Conservation (phyloP, 1,140 invertebrate species). For the Nasonia giraulti region DNA sequence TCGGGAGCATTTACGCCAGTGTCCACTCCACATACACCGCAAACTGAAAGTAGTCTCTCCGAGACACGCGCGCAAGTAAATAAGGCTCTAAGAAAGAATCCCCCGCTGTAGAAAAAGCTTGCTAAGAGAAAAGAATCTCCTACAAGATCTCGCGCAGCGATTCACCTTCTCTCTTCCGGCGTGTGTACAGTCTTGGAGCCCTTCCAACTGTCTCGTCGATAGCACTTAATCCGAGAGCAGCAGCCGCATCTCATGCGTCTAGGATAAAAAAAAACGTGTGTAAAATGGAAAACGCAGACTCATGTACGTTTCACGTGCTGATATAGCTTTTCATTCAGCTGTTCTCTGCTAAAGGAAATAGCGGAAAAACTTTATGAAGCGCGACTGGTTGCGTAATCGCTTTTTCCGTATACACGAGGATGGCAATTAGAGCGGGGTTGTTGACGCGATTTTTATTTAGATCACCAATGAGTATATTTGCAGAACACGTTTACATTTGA, state of each 20-base stretch:
- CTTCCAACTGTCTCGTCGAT: slow-evolving; percentile 46
- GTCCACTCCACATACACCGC: neutral
- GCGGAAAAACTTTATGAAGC: too few relatives aligned
- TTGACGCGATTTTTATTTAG: neutral
- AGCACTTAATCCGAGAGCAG: slow-evolving; percentile 33
- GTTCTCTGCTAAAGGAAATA: too few relatives aligned
- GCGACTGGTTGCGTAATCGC: too few relatives aligned
- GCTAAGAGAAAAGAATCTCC: neutral
- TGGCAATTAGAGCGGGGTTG: neutral
- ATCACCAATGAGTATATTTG: neutral
- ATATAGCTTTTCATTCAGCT: neutral
- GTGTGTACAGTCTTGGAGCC: slow-evolving; percentile 35
- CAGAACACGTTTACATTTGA: neutral
- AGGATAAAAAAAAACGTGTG: neutral
- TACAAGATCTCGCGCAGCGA: neutral
- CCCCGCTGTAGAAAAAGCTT: neutral
- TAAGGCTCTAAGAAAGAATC: slow-evolving; percentile 2
- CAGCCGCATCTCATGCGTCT: neutral
- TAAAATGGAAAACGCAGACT: neutral
- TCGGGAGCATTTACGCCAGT: neutral
- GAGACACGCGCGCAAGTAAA: slow-evolving; percentile 13
- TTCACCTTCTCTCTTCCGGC: slow-evolving; percentile 32
- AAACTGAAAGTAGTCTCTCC: neutral
- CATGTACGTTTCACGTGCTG: neutral
- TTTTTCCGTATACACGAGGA: neutral